Base-by-base conservation (phyloP, 2,113 vertebrate genomes). In the Phrynosoma blainvillii region DNA sequence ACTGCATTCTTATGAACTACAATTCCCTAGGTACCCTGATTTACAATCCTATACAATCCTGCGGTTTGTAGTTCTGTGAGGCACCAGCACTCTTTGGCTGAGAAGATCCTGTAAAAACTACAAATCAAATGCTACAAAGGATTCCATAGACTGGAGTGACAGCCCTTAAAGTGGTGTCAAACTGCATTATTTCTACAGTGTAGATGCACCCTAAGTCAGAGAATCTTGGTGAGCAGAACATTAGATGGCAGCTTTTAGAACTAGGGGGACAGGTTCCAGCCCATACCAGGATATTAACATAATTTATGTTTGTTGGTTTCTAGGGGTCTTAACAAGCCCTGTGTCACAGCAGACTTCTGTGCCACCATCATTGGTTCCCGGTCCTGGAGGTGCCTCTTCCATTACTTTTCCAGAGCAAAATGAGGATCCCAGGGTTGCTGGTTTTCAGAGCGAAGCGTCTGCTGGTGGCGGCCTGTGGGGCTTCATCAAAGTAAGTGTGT, bases 381-480 rank as follows among this genome's bases (percentile, higher is more conserved):
- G 93, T 65, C 5, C 95, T 42, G 96, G 95, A 7, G 80, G 94
- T 47, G 96, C 94, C 30, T 98, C 99, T 32, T 94, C 98, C 68
- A 99, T 99, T 90, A 99, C 98, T 11, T 99, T 99, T 93, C 99
- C 99, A 0, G 98, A 99, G 85, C 98, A 98, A 20, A 96, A 87
- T 1, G 98, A 98, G 68, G 98, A 99, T 81, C 98, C 98, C 71
- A 94, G 97, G 78, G 86, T 95, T 47, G 89, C 42, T 65, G 11
- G 92, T 52, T 78, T 91, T 89, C 82, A 88, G 18, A 89, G 93
- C 56, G 92, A 88, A 92, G 84, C 83, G 21, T 89, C 96, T 73
- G 94, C 96, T 56, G 97, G 98, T 82, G 98, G 99, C 23, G 98
- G 99, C 30, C 94, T 99, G 56, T 99, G 98, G 99, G 98, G 98